A percentile compares a stretch with the other conserved stretches of the same genome.
Evolutionary conservation across 2,113 vertebrate genomes (phyloP).

Genomic region (Colossoma macropomum): DNA sequence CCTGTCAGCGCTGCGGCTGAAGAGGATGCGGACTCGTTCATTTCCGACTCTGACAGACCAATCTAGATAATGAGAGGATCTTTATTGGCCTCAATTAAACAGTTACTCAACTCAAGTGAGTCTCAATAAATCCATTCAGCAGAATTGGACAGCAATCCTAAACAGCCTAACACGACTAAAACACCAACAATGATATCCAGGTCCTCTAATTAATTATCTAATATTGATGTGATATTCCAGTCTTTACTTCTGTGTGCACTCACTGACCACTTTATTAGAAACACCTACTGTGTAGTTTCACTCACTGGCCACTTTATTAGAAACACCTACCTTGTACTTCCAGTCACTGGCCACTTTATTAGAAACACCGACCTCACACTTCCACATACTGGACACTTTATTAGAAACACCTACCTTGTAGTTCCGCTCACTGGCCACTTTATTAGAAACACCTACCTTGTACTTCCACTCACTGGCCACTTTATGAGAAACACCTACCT

Average conservation of each 20-base stretch:
- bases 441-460: no score
- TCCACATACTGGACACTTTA: no score
- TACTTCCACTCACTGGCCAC: no score
- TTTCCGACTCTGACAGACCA: constrained; percentile 50
- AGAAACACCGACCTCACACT: no score
- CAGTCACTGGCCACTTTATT: not conserved
- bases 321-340: not conserved
- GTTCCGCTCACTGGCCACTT: no score
- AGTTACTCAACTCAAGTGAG: constrained; percentile 37
- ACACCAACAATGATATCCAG: not conserved
- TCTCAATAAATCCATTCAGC: constrained; percentile 38
- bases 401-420: no score
- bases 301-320: not conserved
- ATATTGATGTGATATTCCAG: not conserved
- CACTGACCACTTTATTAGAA: not conserved
- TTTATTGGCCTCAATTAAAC: constrained; percentile 51
- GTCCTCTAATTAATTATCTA: not conserved
- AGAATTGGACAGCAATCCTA: not conserved
- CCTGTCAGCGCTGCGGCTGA: not conserved
- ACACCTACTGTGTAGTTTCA: not conserved
- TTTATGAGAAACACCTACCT: no score
- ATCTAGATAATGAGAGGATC: constrained; percentile 57
- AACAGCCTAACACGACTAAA: not conserved
- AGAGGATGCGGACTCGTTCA: constrained; percentile 17
- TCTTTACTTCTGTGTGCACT: not conserved